phyloP scores from a whole-genome alignment of 2,888 invertebrate species.

The Listrodromus nycthemerus region DNA sequence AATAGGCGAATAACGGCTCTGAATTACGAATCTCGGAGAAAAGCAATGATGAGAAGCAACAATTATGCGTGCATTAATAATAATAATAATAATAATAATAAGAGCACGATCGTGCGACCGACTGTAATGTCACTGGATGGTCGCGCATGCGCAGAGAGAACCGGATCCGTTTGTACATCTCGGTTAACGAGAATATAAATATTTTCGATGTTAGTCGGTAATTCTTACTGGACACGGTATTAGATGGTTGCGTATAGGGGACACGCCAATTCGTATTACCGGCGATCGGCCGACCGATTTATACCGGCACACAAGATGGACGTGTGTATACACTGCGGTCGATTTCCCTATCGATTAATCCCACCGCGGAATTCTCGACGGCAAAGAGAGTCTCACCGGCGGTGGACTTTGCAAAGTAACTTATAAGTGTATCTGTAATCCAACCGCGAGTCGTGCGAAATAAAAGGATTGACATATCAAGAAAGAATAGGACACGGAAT shows the following conservation, averaged over 20 bases:
- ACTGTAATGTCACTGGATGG: slow-evolving; percentile 19
- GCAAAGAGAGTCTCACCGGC: slow-evolving; percentile 1
- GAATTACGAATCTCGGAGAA: slow-evolving; percentile 21
- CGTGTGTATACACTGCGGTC: slow-evolving; percentile 24
- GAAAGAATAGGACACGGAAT: background rate
- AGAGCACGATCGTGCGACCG: slow-evolving; percentile 14
- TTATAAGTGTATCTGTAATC: slow-evolving; percentile 22
- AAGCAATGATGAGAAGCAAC: slow-evolving; percentile 32
- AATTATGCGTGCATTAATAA: background rate
- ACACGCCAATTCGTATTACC: slow-evolving; percentile 42
- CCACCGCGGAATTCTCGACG: slow-evolving; percentile 34
- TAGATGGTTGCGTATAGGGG: slow-evolving; percentile 8
- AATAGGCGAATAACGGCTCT: slow-evolving; percentile 33
- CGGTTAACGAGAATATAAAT: slow-evolving; percentile 12
- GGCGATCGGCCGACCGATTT: background rate
- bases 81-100: slow-evolving; percentile 15
- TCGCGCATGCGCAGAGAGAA: background rate
- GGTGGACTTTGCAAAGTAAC: background rate
- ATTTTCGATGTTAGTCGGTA: slow-evolving; percentile 1
- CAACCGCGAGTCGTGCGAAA: slow-evolving; percentile 46
- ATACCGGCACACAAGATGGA: background rate
- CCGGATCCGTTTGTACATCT: slow-evolving; percentile 1
- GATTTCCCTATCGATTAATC: slow-evolving; percentile 38
- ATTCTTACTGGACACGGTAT: background rate
- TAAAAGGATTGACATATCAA: slow-evolving; percentile 31